A percentile compares a stretch with the other conserved stretches of the same genome.
These are phyloP conservation scores for Drosophila fuyamai DNA, from an alignment of 1,140 invertebrate genomes.

Conservation along the genomic window DNA sequence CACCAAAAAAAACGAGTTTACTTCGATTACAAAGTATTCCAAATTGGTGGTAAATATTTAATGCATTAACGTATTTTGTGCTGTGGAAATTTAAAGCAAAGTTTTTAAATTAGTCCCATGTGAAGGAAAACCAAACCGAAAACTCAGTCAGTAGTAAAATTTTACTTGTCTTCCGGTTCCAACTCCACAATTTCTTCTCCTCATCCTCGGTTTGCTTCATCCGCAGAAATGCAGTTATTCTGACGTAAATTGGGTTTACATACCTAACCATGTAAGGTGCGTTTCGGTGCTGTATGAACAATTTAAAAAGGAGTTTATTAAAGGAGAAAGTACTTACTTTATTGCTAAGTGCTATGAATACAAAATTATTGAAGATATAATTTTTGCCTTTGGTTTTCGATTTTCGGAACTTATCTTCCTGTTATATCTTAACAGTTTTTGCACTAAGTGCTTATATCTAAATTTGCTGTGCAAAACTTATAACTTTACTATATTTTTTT, in stretches of 20 bases:
- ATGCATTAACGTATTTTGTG: constrained; percentile 17
- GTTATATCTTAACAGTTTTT: no score
- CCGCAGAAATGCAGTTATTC: constrained; percentile 60
- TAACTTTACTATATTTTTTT: no score
- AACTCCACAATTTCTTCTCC: constrained; percentile 13
- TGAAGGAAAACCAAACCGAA: constrained; percentile 21
- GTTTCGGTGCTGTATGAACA: neutral
- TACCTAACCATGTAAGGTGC: constrained; percentile 30
- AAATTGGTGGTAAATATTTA: constrained; percentile 63
- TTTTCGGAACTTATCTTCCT: no score
- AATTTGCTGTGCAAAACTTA: no score
- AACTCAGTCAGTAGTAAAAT: constrained; percentile 35
- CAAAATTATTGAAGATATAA: no score
- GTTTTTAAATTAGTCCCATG: constrained; percentile 4
- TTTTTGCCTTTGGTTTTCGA: no score
- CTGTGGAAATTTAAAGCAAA: constrained; percentile 10
- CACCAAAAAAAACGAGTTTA: constrained; percentile 1
- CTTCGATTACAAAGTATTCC: constrained; percentile 52
- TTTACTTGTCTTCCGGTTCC: constrained; percentile 10
- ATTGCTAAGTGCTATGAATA: no score
- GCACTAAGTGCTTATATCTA: no score
- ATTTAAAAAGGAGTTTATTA: no score
- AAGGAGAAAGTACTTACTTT: no score
- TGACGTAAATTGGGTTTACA: constrained; percentile 56
- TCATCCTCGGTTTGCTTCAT: constrained; percentile 29